These are phyloP conservation scores for Spinibarbus caldwelli DNA, from an alignment of 2,797 vertebrate species.

Conservation along the genomic window DNA sequence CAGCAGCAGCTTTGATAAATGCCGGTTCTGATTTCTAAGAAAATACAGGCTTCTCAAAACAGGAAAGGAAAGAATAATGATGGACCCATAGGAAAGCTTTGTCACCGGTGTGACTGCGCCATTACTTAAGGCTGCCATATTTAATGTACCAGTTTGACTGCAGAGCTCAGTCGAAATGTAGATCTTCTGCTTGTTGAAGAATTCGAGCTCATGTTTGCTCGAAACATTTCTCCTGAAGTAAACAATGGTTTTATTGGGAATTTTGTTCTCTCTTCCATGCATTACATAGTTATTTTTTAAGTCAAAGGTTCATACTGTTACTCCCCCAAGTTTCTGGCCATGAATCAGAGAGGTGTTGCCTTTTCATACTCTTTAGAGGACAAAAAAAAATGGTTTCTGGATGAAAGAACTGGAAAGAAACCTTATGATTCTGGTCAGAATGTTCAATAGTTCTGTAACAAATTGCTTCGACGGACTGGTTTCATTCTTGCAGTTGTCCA, in stretches of 20 bases:
- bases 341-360: slow-evolving; percentile 36
- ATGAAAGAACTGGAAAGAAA: slow-evolving; percentile 41
- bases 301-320: slow-evolving; percentile 19
- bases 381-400: neutral
- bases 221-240: slow-evolving; percentile 7
- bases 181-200: slow-evolving; percentile 20
- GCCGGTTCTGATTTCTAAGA: slow-evolving; percentile 56
- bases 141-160: slow-evolving; percentile 56
- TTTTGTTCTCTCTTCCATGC: slow-evolving; percentile 36
- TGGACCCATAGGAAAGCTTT: slow-evolving; percentile 50
- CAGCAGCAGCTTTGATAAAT: slow-evolving; percentile 59
- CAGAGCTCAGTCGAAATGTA: slow-evolving; percentile 33
- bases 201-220: neutral
- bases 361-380: slow-evolving; percentile 47
- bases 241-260: slow-evolving; percentile 37
- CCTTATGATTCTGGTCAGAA: slow-evolving; percentile 11
- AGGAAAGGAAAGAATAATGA: slow-evolving; percentile 66
- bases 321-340: slow-evolving; percentile 19
- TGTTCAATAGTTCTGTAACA: slow-evolving; percentile 49
- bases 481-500: slow-evolving; percentile 18
- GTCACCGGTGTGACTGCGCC: slow-evolving; percentile 53
- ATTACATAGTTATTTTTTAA: slow-evolving; percentile 16
- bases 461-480: slow-evolving; percentile 49
- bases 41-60: slow-evolving; percentile 60
- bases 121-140: slow-evolving; percentile 45